phyloP scores from a whole-genome alignment of 2,797 vertebrate species.

The Acridotheres tristis region DNA sequence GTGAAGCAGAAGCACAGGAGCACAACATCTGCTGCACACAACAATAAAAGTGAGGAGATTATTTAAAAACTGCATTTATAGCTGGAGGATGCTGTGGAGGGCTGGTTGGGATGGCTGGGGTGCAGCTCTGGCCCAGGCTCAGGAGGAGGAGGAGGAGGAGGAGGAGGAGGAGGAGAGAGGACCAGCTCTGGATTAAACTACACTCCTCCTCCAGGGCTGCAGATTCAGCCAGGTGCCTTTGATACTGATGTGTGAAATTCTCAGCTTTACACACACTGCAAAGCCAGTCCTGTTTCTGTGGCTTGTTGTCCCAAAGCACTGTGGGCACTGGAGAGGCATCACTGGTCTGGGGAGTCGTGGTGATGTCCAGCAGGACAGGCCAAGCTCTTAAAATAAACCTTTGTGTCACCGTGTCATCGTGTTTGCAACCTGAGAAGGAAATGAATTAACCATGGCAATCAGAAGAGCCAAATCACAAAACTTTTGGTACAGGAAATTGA shows the following conservation, averaged over 20 bases:
- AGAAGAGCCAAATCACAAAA: neutral
- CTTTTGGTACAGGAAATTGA: rapidly evolving
- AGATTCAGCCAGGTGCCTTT: neutral
- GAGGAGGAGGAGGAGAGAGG: neutral
- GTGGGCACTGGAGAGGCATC: neutral
- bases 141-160: neutral
- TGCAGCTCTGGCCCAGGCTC: rapidly evolving
- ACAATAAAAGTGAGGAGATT: neutral
- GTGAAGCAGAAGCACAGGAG: neutral
- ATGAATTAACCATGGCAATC: neutral
- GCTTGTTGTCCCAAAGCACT: neutral
- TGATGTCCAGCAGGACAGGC: neutral
- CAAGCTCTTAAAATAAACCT: neutral
- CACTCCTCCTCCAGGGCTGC: neutral
- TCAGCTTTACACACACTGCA: rapidly evolving
- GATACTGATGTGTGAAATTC: neutral
- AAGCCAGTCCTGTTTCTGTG: neutral
- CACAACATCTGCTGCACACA: neutral
- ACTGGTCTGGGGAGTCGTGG: neutral
- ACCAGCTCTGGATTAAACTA: neutral
- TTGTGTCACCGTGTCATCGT: neutral
- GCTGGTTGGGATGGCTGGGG: neutral
- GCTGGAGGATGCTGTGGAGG: neutral
- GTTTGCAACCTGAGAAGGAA: neutral
- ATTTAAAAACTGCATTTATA: neutral